Conservation (phyloP, 37 sponge, comb jelly and placozoan species). For the Crambe crambe region DNA sequence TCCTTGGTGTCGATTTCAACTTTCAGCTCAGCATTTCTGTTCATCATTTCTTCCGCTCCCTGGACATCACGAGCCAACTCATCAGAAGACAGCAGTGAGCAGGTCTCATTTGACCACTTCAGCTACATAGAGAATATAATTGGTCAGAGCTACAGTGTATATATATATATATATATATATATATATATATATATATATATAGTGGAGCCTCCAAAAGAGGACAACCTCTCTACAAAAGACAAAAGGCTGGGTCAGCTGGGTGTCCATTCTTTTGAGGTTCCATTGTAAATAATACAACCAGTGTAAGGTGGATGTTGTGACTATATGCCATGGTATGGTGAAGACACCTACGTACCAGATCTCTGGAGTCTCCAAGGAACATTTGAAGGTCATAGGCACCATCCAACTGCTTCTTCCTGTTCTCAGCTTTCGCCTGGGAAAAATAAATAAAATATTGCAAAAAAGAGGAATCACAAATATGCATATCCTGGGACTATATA, state of each 20-base stretch:
- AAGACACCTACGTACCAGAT: slow-evolving; percentile 75
- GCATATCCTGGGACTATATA: background rate
- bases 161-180: background rate
- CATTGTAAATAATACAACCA: too few relatives aligned
- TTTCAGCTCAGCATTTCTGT: slow-evolving; percentile 72
- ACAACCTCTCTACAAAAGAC: too few relatives aligned
- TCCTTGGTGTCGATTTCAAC: slow-evolving; percentile 72
- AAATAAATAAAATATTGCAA: background rate
- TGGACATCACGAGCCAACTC: slow-evolving; percentile 83
- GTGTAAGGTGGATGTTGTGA: too few relatives aligned
- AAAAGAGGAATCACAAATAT: background rate
- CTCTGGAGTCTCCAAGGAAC: slow-evolving; percentile 82
- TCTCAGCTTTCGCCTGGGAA: slow-evolving; percentile 56
- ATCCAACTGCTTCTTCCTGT: slow-evolving; percentile 61
- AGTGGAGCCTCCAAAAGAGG: too few relatives aligned
- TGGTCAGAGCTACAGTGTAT: background rate
- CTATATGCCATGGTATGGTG: too few relatives aligned
- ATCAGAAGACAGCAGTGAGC: slow-evolving; percentile 62
- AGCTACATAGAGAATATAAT: slow-evolving; percentile 33
- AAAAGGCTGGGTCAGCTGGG: background rate
- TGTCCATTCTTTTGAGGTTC: too few relatives aligned
- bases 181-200: background rate
- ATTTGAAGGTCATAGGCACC: slow-evolving; percentile 74
- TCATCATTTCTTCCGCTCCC: slow-evolving; percentile 75
- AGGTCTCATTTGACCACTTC: slow-evolving; percentile 78